phyloP scores from a whole-genome alignment of 2,888 invertebrate species.

The Drosophila setosimentum region DNA sequence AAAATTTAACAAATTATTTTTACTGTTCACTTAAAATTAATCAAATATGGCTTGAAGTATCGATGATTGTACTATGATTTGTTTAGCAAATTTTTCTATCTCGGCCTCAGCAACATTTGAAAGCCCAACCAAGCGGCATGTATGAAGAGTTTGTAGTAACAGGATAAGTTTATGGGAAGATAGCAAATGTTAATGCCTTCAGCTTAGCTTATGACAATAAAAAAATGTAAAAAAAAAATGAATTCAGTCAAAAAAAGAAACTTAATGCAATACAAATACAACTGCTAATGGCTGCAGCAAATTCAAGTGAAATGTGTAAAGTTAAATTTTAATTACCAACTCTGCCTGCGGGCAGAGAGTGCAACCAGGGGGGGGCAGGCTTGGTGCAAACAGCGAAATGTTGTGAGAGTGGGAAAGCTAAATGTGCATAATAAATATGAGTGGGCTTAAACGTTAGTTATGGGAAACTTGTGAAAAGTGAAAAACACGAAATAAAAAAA shows the following conservation, averaged over 20 bases:
- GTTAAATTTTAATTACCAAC: conserved; percentile 63
- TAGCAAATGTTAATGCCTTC: conserved; percentile 14
- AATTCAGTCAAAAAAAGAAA: conserved; percentile 17
- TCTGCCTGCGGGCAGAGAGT: conserved; percentile 7
- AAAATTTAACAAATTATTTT: not conserved
- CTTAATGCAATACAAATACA: conserved; percentile 11
- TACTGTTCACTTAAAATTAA: not conserved
- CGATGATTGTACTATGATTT: fast-evolving
- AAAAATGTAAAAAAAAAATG: not conserved
- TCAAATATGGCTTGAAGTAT: not conserved
- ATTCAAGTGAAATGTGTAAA: conserved; percentile 60
- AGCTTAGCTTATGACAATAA: conserved; percentile 3
- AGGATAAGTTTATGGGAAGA: conserved; percentile 5
- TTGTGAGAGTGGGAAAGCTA: conserved; percentile 55
- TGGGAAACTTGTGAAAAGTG: conserved; percentile 62
- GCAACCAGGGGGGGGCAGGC: not conserved
- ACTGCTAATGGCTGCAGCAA: conserved; percentile 26
- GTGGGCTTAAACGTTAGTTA: conserved; percentile 61
- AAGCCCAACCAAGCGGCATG: not conserved
- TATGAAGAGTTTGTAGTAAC: not conserved
- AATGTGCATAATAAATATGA: conserved; percentile 73
- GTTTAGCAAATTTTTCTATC: not conserved
- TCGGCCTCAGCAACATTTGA: not conserved
- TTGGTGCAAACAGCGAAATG: conserved; percentile 41
- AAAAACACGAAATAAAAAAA: conserved; percentile 6